These are phyloP conservation scores for Uloborus diversus DNA, from an alignment of 1,140 invertebrate genomes.

Conservation along the genomic window DNA sequence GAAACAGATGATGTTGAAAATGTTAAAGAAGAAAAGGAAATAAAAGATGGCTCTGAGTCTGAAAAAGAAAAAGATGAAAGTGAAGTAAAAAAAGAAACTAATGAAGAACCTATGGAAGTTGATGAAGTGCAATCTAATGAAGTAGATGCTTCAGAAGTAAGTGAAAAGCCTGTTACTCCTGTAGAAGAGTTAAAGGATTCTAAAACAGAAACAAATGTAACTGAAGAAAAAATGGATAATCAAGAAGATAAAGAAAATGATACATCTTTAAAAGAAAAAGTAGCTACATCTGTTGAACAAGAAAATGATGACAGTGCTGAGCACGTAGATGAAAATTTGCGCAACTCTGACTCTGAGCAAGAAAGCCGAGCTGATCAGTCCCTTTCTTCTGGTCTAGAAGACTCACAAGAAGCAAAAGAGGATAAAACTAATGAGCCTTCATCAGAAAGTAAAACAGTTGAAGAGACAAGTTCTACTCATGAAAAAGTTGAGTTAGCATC, in stretches of 20 bases:
- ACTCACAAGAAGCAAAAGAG: conserved; percentile 5
- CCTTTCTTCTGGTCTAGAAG: neutral
- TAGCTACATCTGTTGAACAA: neutral
- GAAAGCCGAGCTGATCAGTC: conserved; percentile 7
- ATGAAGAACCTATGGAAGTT: conserved; percentile 42
- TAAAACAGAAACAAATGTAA: conserved; percentile 2
- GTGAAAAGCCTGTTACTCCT: too few relatives aligned
- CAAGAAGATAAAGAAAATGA: conserved; percentile 7
- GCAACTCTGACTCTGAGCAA: neutral
- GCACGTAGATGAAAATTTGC: neutral
- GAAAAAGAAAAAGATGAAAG: neutral
- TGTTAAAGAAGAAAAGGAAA: conserved; percentile 1
- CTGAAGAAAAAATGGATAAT: neutral
- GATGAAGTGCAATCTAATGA: conserved; percentile 15
- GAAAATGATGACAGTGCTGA: neutral
- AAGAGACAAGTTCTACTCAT: neutral
- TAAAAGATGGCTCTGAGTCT: neutral
- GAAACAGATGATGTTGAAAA: neutral
- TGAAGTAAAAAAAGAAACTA: neutral
- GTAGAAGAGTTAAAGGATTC: neutral
- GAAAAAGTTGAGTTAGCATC: neutral
- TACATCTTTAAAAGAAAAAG: neutral
- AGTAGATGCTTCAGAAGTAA: too few relatives aligned
- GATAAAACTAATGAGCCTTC: neutral
- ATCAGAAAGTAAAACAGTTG: neutral